These are phyloP conservation scores for Macropis europaea DNA, from an alignment of 2,888 invertebrate species.

Conservation along the genomic window DNA sequence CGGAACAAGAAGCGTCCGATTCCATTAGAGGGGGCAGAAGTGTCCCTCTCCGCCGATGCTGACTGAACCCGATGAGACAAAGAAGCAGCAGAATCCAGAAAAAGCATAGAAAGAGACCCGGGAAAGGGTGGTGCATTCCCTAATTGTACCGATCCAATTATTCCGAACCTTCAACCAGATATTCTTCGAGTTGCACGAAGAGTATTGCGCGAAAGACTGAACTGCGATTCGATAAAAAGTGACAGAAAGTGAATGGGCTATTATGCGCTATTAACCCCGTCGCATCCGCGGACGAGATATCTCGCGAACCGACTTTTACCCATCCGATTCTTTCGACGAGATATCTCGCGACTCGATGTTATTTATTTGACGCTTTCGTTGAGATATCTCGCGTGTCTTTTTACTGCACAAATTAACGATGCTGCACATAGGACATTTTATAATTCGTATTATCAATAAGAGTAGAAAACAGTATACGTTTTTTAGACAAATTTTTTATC, in stretches of 20 bases:
- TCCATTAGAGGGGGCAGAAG: conserved; percentile 63
- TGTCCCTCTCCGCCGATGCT: conserved; percentile 38
- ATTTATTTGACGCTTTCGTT: too few species aligned
- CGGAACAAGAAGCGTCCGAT: conserved; percentile 66
- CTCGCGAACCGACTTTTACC: too few species aligned
- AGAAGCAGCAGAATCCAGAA: conserved; percentile 51
- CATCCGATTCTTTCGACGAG: too few species aligned
- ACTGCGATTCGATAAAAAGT: conserved; percentile 4
- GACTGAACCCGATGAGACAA: conserved; percentile 40
- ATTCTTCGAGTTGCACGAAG: conserved; percentile 20
- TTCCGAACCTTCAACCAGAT: conserved; percentile 55
- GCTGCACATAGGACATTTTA: too few species aligned
- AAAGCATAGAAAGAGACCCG: conserved; percentile 40
- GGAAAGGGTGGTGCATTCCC: conserved; percentile 52
- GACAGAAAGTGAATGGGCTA: background rate
- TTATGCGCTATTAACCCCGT: background rate
- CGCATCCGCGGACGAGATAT: too few species aligned
- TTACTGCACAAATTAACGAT: too few species aligned
- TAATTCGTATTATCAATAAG: too few species aligned
- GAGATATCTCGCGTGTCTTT: too few species aligned
- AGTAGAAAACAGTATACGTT: too few species aligned
- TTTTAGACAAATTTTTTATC: too few species aligned
- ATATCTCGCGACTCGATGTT: too few species aligned
- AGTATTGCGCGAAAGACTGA: conserved; percentile 4
- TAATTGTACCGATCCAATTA: conserved; percentile 72